Evolutionary conservation across 2,888 invertebrate species (phyloP), one percentile per base, ranked within the genome.

Genomic region (Apotomis betuletana): DNA sequence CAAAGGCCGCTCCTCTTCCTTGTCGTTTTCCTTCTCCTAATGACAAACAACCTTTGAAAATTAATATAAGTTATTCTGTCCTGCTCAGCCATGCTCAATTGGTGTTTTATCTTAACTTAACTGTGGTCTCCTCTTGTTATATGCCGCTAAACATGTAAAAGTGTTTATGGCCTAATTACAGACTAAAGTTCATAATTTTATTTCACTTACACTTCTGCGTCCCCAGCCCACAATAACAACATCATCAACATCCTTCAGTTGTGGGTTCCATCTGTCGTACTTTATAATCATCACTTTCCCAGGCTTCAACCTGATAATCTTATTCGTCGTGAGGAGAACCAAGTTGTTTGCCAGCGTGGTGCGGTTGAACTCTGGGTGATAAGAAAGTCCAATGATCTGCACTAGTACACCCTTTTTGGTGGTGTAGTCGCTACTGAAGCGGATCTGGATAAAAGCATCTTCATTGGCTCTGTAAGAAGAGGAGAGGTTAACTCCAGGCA

Each of bases 181-280:
- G 27, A 27, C 27, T 27, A 27, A 27, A 27, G 4, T 44, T 6
- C 44, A 44, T 44, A 1, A 44, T 44, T 44, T 44, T 44, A 44
- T 44, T 5, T 27, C 27, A 8, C 44, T 76, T 67, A 86, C 87
- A 73, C 74, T 72, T 69, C 67, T 79, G 3, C 78, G 77, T 1
- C 85, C 87, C 88, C 88, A 88, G 13, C 88, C 88, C 4, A 88
- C 63, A 49, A 85, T 76, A 8, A 76, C 70, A 27, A 87, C 73
- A 5, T 70, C 65, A 5, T 76, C 67, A 2, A 75, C 70, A 54
- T 74, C 41, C 4, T 63, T 60, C 2, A 72, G 13, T 41, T 38
- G 67, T 12, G 55, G 44, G 0, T 75, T 51, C 6, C 64, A 74
- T 8, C 49, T 78, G 67, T 83, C 82, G 68, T 79, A 78, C 41